Conservation (phyloP, 2,113 vertebrate genomes). For the Percina caprodes region DNA sequence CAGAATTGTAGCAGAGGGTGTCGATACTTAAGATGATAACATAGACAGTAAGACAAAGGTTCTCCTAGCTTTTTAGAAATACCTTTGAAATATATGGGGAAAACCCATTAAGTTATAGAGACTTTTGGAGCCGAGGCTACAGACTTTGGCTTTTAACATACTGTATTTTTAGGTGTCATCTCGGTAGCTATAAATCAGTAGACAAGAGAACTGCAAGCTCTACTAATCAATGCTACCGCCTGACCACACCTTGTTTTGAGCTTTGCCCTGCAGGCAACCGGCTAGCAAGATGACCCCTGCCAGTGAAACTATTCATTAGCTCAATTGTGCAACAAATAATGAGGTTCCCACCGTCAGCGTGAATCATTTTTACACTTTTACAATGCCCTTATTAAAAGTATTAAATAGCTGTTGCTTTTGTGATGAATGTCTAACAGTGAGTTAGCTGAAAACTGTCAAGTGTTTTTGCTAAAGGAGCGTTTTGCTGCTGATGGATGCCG, state of each 20-base stretch:
- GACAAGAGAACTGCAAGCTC: conserved; percentile 25
- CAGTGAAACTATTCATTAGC: conserved; percentile 30
- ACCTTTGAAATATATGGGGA: neutral
- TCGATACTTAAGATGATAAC: neutral
- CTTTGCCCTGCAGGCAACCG: conserved; percentile 9
- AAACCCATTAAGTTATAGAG: conserved; percentile 9
- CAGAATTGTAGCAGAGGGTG: too few relatives aligned
- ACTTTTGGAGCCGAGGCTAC: neutral
- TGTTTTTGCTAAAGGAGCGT: conserved; percentile 8
- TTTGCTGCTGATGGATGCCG: conserved; percentile 18
- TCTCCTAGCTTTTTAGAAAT: neutral
- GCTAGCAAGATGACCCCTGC: neutral
- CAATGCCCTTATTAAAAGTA: conserved; percentile 34
- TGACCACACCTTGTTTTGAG: conserved; percentile 15
- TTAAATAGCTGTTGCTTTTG: conserved; percentile 31
- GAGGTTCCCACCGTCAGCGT: conserved; percentile 5
- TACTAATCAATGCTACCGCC: conserved; percentile 42
- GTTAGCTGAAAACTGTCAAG: conserved; percentile 23
- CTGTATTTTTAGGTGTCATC: neutral
- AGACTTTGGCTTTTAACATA: neutral
- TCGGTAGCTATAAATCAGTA: conserved; percentile 32
- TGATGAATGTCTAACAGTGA: conserved; percentile 29
- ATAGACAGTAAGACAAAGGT: neutral
- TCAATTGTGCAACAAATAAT: conserved; percentile 34
- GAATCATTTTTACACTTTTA: conserved; percentile 32